These are phyloP conservation scores for Cottus gobio DNA, from an alignment of 2,113 vertebrate genomes.

Conservation along the genomic window DNA sequence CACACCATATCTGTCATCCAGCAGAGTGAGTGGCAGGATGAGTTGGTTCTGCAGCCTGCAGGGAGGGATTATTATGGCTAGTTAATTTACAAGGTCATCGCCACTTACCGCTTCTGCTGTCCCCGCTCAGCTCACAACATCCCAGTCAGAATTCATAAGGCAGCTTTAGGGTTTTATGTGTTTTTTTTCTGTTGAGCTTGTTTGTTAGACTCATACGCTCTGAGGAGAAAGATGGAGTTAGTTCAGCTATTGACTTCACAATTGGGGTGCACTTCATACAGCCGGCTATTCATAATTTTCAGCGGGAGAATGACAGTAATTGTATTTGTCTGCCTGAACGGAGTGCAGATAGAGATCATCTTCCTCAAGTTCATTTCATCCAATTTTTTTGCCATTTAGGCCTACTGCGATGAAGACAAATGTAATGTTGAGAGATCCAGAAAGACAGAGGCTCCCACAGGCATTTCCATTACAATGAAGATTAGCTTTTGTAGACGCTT, in stretches of 20 bases:
- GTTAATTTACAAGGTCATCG: conserved; percentile 77
- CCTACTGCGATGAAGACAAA: conserved; percentile 41
- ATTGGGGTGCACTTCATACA: background rate
- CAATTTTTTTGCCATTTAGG: conserved; percentile 44
- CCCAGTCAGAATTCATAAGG: conserved; percentile 18
- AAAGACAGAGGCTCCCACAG: conserved; percentile 24
- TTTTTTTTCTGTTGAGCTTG: conserved; percentile 24
- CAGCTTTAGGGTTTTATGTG: background rate
- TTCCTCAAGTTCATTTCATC: conserved; percentile 43
- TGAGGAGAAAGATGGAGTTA: background rate
- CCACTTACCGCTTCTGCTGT: conserved; percentile 37
- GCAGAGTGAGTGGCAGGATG: conserved; percentile 59
- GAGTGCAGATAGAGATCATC: conserved; percentile 40
- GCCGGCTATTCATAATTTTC: conserved; percentile 32
- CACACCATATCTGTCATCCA: conserved; percentile 32
- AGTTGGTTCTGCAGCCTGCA: conserved; percentile 37
- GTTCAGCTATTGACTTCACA: conserved; percentile 8
- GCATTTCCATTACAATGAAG: background rate
- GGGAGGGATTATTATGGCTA: conserved; percentile 70
- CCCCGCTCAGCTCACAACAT: conserved; percentile 25
- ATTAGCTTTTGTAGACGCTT: conserved; percentile 8
- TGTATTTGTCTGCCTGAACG: conserved; percentile 12
- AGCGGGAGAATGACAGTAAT: conserved; percentile 45
- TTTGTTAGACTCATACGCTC: conserved; percentile 5
- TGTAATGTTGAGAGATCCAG: conserved; percentile 13